Evolutionary conservation across 2,888 invertebrate species (phyloP).

Genomic region (Thecophora atra): DNA sequence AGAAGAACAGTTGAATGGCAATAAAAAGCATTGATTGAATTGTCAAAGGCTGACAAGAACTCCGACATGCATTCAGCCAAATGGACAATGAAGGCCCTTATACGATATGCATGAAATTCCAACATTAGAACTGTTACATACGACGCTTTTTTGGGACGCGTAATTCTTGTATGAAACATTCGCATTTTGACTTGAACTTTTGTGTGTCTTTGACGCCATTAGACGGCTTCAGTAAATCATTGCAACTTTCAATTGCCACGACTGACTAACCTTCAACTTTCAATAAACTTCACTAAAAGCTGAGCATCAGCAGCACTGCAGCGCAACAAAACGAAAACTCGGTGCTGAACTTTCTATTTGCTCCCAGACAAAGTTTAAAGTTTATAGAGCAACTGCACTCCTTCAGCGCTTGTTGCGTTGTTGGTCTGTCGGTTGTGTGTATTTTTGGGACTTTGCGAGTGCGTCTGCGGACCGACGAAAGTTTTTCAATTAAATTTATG

Average conservation of each 20-base stretch:
- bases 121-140: too few species aligned
- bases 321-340: constrained; percentile 19
- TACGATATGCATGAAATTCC: too few species aligned
- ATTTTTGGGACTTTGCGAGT: neutral
- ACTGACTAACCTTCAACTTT: constrained; percentile 23
- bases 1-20: too few species aligned
- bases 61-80: too few species aligned
- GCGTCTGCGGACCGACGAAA: constrained; percentile 34
- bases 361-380: constrained; percentile 29
- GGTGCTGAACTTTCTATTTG: constrained; percentile 31
- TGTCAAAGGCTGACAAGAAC: too few species aligned
- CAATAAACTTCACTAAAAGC: neutral
- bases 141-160: too few species aligned
- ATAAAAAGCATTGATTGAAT: too few species aligned
- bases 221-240: neutral
- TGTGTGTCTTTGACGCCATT: too few species aligned
- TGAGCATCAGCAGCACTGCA: neutral
- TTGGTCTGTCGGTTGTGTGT: too few species aligned
- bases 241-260: neutral
- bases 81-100: too few species aligned
- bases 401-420: neutral
- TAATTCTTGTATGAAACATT: neutral
- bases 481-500: constrained; percentile 45
- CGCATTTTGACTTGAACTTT: neutral
- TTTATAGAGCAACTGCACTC: constrained; percentile 17